phyloP scores from a whole-genome alignment of 2,113 vertebrate species.

The Callipepla squamata region DNA sequence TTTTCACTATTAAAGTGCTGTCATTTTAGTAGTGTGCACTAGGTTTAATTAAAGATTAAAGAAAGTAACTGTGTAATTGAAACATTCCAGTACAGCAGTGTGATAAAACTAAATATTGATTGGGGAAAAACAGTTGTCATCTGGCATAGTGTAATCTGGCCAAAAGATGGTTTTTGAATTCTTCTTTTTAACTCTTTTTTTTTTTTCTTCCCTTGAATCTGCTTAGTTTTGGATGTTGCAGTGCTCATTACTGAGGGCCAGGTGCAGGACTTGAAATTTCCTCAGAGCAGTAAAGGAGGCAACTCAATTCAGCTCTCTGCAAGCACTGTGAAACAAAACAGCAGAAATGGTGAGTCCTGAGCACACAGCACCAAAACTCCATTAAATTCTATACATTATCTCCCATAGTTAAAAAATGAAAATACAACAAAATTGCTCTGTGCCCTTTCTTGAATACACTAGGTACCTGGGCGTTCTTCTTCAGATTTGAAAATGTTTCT shows the following conservation, averaged over 20 bases:
- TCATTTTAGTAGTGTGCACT: background rate
- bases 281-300: conserved; percentile 90
- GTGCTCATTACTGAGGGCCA: conserved; percentile 97
- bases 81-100: background rate
- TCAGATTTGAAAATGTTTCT: background rate
- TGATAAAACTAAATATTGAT: background rate
- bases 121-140: background rate
- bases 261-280: conserved; percentile 97
- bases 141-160: background rate
- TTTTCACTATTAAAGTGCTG: background rate
- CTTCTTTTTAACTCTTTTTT: background rate
- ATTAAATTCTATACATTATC: background rate
- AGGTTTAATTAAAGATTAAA: conserved; percentile 12
- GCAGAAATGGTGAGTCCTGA: conserved; percentile 90
- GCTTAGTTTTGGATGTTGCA: conserved; percentile 93
- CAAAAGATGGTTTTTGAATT: background rate
- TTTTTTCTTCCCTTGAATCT: conserved; percentile 5
- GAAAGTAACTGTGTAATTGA: background rate
- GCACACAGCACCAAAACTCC: background rate
- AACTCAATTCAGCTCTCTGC: conserved; percentile 96
- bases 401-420: background rate
- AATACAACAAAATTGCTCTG: background rate
- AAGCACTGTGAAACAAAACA: conserved; percentile 98
- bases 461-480: background rate
- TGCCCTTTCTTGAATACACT: background rate